Percentiles rank a stretch among this genome's conserved stretches.
Conservation (phyloP, 2,113 vertebrate genomes). For the Panthera uncia region DNA sequence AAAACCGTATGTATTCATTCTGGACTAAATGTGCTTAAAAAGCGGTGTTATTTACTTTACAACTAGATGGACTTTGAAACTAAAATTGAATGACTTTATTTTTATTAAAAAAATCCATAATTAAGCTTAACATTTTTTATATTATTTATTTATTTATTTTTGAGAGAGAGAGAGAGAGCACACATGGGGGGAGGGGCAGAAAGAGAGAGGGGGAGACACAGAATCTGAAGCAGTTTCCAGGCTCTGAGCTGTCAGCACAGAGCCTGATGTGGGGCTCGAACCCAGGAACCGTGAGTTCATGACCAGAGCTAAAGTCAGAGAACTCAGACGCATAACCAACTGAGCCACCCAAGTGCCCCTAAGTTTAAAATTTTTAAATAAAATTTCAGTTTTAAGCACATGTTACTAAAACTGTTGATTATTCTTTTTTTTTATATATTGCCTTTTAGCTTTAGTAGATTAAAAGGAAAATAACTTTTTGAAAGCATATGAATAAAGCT, state of each 20-base stretch:
- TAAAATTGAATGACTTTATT: not conserved
- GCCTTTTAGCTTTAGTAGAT: not conserved
- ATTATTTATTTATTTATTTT: too few species aligned
- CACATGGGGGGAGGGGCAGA: too few species aligned
- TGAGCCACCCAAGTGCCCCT: not conserved
- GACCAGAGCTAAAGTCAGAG: too few species aligned
- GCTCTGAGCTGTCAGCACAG: too few species aligned
- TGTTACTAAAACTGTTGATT: not conserved
- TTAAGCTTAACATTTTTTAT: not conserved
- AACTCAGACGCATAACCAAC: too few species aligned
- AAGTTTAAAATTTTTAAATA: not conserved
- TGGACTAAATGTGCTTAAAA: not conserved
- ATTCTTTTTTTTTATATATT: not conserved
- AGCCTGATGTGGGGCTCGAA: too few species aligned
- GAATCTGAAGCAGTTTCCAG: too few species aligned
- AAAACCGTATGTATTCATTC: not conserved
- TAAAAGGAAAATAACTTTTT: not conserved
- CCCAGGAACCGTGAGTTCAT: too few species aligned
- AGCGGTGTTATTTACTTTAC: not conserved
- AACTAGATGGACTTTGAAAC: not conserved
- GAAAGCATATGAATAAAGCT: not conserved
- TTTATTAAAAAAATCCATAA: not conserved
- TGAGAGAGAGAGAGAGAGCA: too few species aligned
- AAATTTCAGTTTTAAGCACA: not conserved
- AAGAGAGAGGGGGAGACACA: too few species aligned